Conservation (phyloP, 2,113 vertebrate genomes). For the Apteryx mantelli region DNA sequence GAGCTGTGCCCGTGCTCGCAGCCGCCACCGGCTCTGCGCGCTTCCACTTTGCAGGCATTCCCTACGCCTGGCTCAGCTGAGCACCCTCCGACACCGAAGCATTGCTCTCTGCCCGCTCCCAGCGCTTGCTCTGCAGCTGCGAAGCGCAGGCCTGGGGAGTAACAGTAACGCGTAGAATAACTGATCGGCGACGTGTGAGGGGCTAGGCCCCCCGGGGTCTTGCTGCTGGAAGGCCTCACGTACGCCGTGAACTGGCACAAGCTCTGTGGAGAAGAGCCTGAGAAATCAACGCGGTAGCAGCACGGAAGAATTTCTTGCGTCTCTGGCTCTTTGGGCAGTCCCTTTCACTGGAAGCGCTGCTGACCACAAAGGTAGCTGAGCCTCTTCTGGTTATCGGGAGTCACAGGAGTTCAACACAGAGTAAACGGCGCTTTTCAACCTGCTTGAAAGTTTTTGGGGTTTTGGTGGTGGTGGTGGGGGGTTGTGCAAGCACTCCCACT, state of each 20-base stretch:
- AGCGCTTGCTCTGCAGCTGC: background rate
- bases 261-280: background rate
- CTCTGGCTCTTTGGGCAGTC: too few relatives aligned
- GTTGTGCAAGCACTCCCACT: background rate
- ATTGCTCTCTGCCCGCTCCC: accelerated
- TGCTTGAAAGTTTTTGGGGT: too few relatives aligned
- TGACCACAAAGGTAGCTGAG: too few relatives aligned
- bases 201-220: background rate
- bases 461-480: background rate
- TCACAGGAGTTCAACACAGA: background rate
- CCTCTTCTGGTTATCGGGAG: background rate
- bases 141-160: too few relatives aligned
- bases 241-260: accelerated
- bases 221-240: background rate
- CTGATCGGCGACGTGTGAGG: background rate
- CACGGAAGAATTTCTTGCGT: background rate
- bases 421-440: background rate
- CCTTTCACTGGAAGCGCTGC: too few relatives aligned
- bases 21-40: background rate
- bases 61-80: background rate
- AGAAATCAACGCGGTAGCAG: background rate
- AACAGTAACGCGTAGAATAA: accelerated
- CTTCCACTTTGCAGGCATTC: background rate
- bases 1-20: background rate
- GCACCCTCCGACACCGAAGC: accelerated